Conservation (phyloP, 2,113 vertebrate species). For the Microtus pennsylvanicus region DNA sequence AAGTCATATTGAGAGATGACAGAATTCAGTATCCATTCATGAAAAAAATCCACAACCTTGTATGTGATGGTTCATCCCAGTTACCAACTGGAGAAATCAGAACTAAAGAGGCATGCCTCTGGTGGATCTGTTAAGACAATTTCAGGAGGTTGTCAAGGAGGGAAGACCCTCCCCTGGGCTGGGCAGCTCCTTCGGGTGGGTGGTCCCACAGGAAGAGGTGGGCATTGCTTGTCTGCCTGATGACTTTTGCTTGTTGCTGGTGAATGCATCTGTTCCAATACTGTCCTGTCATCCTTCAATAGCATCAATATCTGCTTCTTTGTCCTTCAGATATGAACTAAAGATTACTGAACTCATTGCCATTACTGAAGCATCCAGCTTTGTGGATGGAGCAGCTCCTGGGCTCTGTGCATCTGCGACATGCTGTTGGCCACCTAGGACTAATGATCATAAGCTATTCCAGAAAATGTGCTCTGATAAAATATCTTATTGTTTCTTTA, state of each 20-base stretch:
- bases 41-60: neutral
- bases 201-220: neutral
- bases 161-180: neutral
- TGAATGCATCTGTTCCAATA: neutral
- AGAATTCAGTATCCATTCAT: neutral
- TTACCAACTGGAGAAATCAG: neutral
- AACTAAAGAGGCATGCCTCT: neutral
- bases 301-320: neutral
- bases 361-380: neutral
- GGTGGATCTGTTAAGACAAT: no score
- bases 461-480: neutral
- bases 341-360: neutral
- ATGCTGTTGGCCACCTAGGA: no score
- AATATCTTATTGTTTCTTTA: neutral
- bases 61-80: neutral
- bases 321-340: neutral
- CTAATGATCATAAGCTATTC: neutral
- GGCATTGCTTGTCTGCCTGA: neutral
- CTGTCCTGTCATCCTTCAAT: neutral
- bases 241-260: neutral
- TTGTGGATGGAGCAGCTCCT: neutral
- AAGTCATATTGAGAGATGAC: neutral
- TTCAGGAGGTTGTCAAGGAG: neutral
- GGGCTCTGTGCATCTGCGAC: neutral
- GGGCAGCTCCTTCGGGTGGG: neutral